Evolutionary conservation across 1,140 invertebrate species (phyloP).

Genomic region (Zaprionus ornatus): DNA sequence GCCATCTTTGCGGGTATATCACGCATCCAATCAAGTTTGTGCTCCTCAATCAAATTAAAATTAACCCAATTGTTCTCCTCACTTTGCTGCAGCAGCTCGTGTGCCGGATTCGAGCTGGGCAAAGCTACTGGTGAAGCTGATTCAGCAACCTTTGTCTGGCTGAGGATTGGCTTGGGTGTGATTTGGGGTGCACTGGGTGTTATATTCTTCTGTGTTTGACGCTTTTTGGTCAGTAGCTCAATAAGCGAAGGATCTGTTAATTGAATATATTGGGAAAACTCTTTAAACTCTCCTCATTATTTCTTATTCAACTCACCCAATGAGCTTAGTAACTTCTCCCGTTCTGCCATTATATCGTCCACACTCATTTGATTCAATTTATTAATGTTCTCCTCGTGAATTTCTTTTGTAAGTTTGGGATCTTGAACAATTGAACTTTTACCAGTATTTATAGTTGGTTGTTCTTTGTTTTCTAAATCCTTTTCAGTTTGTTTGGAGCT

Average conservation of each 20-base stretch:
- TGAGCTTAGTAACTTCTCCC: constrained; percentile 87
- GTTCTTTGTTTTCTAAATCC: constrained; percentile 38
- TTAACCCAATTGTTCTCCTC: constrained; percentile 90
- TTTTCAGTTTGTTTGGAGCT: background rate
- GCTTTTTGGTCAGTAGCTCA: constrained; percentile 86
- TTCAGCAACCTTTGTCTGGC: no score
- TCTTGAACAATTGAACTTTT: constrained; percentile 86
- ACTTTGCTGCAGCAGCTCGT: constrained; percentile 87
- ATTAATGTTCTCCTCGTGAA: constrained; percentile 90
- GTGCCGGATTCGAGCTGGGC: constrained; percentile 78
- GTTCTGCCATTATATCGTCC: constrained; percentile 91
- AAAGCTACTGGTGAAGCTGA: constrained; percentile 38
- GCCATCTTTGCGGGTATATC: constrained; percentile 85
- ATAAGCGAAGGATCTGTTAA: constrained; percentile 68
- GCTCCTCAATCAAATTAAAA: constrained; percentile 91
- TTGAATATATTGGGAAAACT: background rate
- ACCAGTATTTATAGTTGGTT: background rate
- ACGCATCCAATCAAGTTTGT: constrained; percentile 94
- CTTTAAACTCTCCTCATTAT: background rate
- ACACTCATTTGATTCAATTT: constrained; percentile 88
- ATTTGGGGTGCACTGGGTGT: background rate
- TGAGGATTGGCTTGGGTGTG: background rate
- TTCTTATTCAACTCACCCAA: constrained; percentile 85
- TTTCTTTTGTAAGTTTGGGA: constrained; percentile 85
- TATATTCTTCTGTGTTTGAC: constrained; percentile 61